A percentile compares a stretch with the other conserved stretches of the same genome.
These are phyloP conservation scores for Coryphaenoides rupestris DNA, from an alignment of 2,113 vertebrate genomes.

Conservation along the genomic window DNA sequence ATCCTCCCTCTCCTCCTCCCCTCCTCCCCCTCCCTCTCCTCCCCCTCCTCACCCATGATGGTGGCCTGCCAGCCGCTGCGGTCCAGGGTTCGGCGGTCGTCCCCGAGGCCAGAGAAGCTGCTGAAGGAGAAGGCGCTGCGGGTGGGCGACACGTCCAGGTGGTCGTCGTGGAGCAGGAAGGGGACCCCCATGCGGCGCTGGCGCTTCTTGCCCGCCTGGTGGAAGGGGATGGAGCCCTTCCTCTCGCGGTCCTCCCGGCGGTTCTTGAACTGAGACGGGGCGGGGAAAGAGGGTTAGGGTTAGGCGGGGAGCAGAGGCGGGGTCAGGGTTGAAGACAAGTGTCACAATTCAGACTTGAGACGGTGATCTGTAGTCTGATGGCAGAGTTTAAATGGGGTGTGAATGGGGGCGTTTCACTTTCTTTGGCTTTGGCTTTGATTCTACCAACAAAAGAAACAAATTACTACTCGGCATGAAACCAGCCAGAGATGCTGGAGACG, in stretches of 20 bases:
- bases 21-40: no score
- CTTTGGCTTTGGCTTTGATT: no score
- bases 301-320: neutral
- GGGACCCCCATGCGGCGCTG: constrained; percentile 93
- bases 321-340: no score
- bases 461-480: no score
- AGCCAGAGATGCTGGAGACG: neutral
- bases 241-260: constrained; percentile 92
- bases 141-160: constrained; percentile 93
- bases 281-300: neutral
- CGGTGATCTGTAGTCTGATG: no score
- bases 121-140: constrained; percentile 96
- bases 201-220: constrained; percentile 89
- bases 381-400: no score
- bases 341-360: no score
- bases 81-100: constrained; percentile 88
- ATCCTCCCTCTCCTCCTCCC: no score
- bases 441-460: no score
- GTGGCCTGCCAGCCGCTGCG: constrained; percentile 94
- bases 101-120: constrained; percentile 92
- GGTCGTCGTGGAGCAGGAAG: constrained; percentile 93
- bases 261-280: constrained; percentile 84
- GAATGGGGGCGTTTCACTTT: no score
- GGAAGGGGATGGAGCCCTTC: constrained; percentile 95
- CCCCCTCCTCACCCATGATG: constrained; percentile 81